Conservation (phyloP, 2,888 invertebrate species). For the Protula sp. region DNA sequence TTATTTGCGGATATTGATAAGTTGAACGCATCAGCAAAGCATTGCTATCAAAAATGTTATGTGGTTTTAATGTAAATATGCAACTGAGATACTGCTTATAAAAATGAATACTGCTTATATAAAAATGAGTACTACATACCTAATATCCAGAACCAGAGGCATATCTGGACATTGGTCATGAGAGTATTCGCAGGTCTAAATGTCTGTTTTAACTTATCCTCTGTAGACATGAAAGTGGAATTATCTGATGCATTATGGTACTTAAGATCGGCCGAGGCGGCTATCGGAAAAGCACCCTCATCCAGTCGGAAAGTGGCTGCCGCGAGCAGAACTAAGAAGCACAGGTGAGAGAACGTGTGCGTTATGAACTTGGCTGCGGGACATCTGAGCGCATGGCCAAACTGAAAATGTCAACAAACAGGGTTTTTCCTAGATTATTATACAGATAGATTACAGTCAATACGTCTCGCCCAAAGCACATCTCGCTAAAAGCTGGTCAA, state of each 20-base stretch:
- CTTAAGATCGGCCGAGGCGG: too few species aligned
- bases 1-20: too few species aligned
- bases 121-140: conserved; percentile 30
- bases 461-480: too few species aligned
- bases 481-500: too few species aligned
- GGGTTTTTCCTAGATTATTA: too few species aligned
- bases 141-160: conserved; percentile 53
- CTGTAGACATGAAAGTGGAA: conserved; percentile 15
- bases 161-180: conserved; percentile 52
- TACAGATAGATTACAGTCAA: too few species aligned
- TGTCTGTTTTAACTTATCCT: conserved; percentile 44
- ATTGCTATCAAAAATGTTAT: too few species aligned
- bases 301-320: conserved; percentile 61
- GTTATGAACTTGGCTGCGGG: conserved; percentile 71
- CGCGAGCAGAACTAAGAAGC: conserved; percentile 63
- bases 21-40: too few species aligned
- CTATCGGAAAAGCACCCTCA: conserved; percentile 15
- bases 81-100: too few species aligned
- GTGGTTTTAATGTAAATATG: too few species aligned
- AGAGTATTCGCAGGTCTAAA: conserved; percentile 50
- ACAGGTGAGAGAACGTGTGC: conserved; percentile 63
- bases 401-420: conserved; percentile 29
- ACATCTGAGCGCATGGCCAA: conserved; percentile 55
- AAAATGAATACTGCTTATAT: too few species aligned
- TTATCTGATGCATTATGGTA: too few species aligned